Base-by-base conservation (phyloP, 2,888 invertebrate species). In the Drosophila conformis region DNA sequence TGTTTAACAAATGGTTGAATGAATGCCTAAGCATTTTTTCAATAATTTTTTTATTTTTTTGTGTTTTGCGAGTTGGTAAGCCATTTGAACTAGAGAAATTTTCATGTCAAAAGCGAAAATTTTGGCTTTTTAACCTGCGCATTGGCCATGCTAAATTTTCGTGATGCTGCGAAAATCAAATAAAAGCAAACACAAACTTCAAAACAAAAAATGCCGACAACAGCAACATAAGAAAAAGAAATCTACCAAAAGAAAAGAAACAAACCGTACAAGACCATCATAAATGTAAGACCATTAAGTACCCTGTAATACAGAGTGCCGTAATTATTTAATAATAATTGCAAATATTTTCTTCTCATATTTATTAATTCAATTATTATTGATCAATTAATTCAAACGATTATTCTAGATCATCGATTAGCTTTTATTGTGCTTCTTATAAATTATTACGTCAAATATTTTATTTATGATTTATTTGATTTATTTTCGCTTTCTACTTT, bases 121-220 rank as follows among this genome's bases (percentile, higher is more conserved):
- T 67, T 68, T 57, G 69, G 61, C 66, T 63, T 71, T 74, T 69
- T 63, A 62, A 68, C 84, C 72, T 80, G 62, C 58, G 51, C 78
- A 81, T 82, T 82, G 69, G 81, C 66, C 70, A 82, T 82, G 85
- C 82, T 76, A 85, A 82, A 84, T 82, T 79, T 82, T 76, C 82
- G 76, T 85, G 85, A 82, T 82, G 84, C 82, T 81, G 80, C 80
- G 70, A 83, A 81, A 81, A 78, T 81, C 84, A 80, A 80, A 80
- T 81, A 80, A 70, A 84, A 74, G 58, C 65, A 52, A 69, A 52
- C 68, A 33, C 35, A 56, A 70, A 83, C 84, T 69, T 80, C 76
- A 85, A 82, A 82, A 82, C 71, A 40, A 78, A 84, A 74, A 78
- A 79, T 68, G 73, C 83, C 80, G 81, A 80, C 80, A 64, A 42